Evolutionary conservation across 2,888 invertebrate genomes (phyloP), one percentile per base, ranked within the genome.

Genomic region (Scaptodrosophila latifasciaeformis): DNA sequence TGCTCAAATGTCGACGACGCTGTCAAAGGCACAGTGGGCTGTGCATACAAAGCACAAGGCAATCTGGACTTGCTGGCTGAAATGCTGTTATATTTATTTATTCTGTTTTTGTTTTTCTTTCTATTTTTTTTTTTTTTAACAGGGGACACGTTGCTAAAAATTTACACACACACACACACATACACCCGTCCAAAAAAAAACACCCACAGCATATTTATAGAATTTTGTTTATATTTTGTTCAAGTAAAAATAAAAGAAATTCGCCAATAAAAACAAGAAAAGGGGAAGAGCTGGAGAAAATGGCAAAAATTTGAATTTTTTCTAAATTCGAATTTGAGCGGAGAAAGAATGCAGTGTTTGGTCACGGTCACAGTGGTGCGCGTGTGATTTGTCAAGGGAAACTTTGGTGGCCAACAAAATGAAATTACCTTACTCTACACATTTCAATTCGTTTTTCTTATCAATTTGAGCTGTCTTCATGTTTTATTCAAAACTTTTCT

Each of bases 11-110:
- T 78, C 61, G 64, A 67, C 71, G 75, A 78, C 72, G 71, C 59
- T 72, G 71, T 72, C 80, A 72, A 44, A n/a, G 44, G 77, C 69
- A 76, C 80, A 72, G 69, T 72, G 72, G 74, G 59, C 56, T 76
- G 72, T 74, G 79, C 79, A 72, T 74, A 29, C 65, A 78, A 65
- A 75, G 24, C 40, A 53, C 44, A 10, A 34, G 56, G 42, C 47
- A 46, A 48, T 27, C 13, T 27, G 27, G 18, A 15, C 35, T 62
- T 50, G 53, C 46, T 21, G 12, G 29, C 48, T 21, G 30, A 68
- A 66, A 69, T 72, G 80, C 72, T 72, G 72, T 72, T 79, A 72
- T 72, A 70, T 79, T 72, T 76, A 65, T 76, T 61, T 76, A 79
- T 76, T 52, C 57, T 56, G 54, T 57, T 56, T 50, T 39, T 52